Evolutionary conservation across 2,113 vertebrate genomes (phyloP).

Genomic region (Apeltes quadracus): DNA sequence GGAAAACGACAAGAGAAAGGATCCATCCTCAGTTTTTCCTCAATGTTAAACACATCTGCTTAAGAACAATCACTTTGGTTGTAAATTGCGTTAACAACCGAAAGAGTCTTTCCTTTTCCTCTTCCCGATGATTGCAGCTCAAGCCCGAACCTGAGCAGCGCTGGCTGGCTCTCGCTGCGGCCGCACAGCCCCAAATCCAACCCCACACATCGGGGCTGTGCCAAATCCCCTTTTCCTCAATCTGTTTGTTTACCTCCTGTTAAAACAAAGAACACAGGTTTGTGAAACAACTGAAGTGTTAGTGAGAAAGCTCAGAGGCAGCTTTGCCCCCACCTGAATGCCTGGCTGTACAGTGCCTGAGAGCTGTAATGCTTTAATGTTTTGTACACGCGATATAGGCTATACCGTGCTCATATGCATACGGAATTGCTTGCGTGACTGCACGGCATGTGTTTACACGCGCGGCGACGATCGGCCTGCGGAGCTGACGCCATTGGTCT

Average conservation of each 20-base stretch:
- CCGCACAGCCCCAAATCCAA: slow-evolving; percentile 64
- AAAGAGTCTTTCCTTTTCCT: slow-evolving; percentile 66
- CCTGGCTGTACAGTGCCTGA: slow-evolving; percentile 13
- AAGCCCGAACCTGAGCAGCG: slow-evolving; percentile 64
- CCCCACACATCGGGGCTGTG: slow-evolving; percentile 54
- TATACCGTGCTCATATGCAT: neutral
- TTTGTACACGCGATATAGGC: neutral
- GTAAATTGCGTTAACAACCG: slow-evolving; percentile 70
- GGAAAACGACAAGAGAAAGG: slow-evolving; percentile 64
- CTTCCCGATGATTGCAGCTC: slow-evolving; percentile 59
- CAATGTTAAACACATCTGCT: slow-evolving; percentile 32
- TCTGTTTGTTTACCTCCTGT: slow-evolving; percentile 65
- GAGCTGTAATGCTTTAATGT: neutral
- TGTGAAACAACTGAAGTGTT: slow-evolving; percentile 56
- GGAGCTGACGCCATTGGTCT: slow-evolving; percentile 49
- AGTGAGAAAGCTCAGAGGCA: slow-evolving; percentile 34
- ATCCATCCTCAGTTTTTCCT: slow-evolving; percentile 50
- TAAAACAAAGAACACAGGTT: slow-evolving; percentile 70
- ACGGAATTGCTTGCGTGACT: slow-evolving; percentile 19
- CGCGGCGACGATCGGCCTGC: slow-evolving; percentile 47
- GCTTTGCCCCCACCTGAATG: slow-evolving; percentile 14
- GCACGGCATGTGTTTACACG: slow-evolving; percentile 36
- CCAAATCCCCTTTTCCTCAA: slow-evolving; percentile 70
- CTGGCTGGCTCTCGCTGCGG: slow-evolving; percentile 58
- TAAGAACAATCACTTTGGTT: slow-evolving; percentile 61